Evolutionary conservation across 2,888 invertebrate genomes (phyloP).

Genomic region (Lithophane socia): DNA sequence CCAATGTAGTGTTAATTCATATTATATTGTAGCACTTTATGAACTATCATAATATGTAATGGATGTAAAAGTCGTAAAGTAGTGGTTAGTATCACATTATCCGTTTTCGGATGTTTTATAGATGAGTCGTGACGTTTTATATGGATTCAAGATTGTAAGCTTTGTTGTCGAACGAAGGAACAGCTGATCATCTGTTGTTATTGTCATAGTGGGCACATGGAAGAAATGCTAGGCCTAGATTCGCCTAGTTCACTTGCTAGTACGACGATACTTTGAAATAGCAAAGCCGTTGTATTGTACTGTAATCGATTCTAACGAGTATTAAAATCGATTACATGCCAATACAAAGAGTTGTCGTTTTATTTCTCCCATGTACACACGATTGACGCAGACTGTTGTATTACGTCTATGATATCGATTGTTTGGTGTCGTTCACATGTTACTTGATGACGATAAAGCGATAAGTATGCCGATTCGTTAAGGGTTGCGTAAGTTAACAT

Average conservation of each 20-base stretch:
- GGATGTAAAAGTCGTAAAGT: conserved; percentile 58
- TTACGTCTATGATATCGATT: conserved; percentile 49
- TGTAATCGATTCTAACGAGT: conserved; percentile 4
- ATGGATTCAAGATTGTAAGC: conserved; percentile 50
- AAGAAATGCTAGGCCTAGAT: conserved; percentile 3
- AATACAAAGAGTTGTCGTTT: conserved; percentile 12
- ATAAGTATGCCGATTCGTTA: conserved; percentile 48
- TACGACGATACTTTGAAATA: conserved; percentile 7
- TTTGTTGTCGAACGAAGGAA: conserved; percentile 37
- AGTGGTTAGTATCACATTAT: conserved; percentile 63
- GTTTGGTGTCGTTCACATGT: conserved; percentile 61
- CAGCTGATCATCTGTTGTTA: conserved; percentile 28
- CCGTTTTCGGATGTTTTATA: conserved; percentile 75
- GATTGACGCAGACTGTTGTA: conserved; percentile 45
- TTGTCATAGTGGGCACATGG: conserved; percentile 8
- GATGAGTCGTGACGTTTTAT: conserved; percentile 54
- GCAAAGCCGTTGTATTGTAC: conserved; percentile 3
- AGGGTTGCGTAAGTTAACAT: conserved; percentile 44
- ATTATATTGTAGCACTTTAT: conserved; percentile 66
- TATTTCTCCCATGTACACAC: conserved; percentile 37
- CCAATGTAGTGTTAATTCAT: conserved; percentile 71
- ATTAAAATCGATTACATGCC: conserved; percentile 30
- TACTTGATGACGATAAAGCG: conserved; percentile 48
- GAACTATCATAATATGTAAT: conserved; percentile 57
- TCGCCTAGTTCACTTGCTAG: neutral